These are phyloP conservation scores for Drosophila kanapiae DNA, from an alignment of 1,140 invertebrate species.

Conservation along the genomic window DNA sequence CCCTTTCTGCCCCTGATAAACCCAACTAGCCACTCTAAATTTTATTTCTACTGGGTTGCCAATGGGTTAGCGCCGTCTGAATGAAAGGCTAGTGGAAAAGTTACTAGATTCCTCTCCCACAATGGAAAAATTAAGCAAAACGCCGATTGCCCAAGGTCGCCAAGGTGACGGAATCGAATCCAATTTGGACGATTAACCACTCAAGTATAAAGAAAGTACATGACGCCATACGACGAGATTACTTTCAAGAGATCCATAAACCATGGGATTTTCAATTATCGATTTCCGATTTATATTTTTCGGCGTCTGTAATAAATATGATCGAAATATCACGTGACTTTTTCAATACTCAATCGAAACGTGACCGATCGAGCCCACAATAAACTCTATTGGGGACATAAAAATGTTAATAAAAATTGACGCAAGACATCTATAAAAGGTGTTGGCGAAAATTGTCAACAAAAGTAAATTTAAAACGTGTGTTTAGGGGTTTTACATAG, in stretches of 20 bases:
- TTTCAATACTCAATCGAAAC: constrained; percentile 33
- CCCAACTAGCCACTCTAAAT: constrained; percentile 9
- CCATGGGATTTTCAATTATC: constrained; percentile 22
- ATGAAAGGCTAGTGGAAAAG: constrained; percentile 26
- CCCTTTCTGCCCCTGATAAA: constrained; percentile 41
- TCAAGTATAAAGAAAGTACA: constrained; percentile 28
- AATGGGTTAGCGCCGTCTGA: neutral
- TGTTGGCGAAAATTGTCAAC: neutral
- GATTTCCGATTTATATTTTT: neutral
- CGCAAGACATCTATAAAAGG: constrained; percentile 12
- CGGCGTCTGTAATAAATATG: too few species aligned
- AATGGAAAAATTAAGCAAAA: constrained; percentile 19
- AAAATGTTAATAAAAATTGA: neutral
- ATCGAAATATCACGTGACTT: constrained; percentile 10
- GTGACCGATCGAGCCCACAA: constrained; percentile 32
- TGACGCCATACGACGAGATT: constrained; percentile 22
- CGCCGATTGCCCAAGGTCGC: neutral
- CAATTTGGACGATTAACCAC: neutral
- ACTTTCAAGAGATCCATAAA: constrained; percentile 39
- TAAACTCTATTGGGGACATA: constrained; percentile 26
- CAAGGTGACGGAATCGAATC: constrained; percentile 25
- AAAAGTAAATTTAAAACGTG: neutral
- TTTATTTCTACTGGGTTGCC: neutral
- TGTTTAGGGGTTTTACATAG: neutral
- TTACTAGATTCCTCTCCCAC: constrained; percentile 16